Evolutionary conservation across 2,797 vertebrate genomes (phyloP).

Genomic region (Rhabdomys pumilio): DNA sequence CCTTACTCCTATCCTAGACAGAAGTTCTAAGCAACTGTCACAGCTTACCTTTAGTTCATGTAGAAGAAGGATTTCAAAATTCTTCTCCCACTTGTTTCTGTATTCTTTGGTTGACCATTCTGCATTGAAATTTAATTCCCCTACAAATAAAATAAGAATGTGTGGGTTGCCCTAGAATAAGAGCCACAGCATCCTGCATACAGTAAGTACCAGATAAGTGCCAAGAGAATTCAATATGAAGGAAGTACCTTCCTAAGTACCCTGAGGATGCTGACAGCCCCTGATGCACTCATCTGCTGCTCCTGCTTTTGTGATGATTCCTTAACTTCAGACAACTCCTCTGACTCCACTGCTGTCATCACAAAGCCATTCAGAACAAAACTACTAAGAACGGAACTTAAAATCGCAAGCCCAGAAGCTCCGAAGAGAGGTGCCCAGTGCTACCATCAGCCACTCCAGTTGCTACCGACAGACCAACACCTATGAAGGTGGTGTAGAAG

Average conservation of each 20-base stretch:
- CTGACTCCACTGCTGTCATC: not conserved
- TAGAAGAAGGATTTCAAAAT: conserved; percentile 89
- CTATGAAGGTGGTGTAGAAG: not conserved
- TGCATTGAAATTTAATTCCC: conserved; percentile 86
- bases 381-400: not conserved
- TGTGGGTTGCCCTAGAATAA: not conserved
- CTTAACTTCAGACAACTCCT: not conserved
- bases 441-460: not conserved
- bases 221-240: too few species aligned
- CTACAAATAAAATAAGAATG: conserved; percentile 85
- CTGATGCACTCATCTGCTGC: not conserved
- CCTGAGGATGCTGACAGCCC: not conserved
- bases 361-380: not conserved
- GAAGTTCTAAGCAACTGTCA: fast-evolving
- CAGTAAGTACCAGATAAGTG: not conserved
- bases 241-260: not conserved
- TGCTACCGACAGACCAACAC: not conserved
- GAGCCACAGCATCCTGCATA: not conserved
- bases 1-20: not conserved
- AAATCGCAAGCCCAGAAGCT: not conserved
- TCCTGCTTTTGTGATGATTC: not conserved
- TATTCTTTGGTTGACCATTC: conserved; percentile 90
- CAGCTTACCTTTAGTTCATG: conserved; percentile 90
- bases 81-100: conserved; percentile 95
- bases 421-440: not conserved